Base-by-base conservation (phyloP, 2,888 invertebrate species). In the Coleophora deauratella region DNA sequence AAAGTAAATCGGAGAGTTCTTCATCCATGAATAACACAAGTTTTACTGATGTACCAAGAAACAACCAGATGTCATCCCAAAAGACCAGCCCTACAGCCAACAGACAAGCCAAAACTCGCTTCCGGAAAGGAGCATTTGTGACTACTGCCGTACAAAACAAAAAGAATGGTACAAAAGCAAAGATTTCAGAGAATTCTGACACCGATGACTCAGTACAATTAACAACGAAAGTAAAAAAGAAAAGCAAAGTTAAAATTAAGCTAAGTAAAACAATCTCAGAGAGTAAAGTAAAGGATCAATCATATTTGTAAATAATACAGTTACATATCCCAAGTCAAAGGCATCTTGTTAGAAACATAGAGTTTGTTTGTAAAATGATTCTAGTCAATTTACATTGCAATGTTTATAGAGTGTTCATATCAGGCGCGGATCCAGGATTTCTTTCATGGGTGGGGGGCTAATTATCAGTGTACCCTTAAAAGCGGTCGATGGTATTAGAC, bases 111-210 rank as follows among this genome's bases (percentile, higher is more conserved):
- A 82, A 80, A 50, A 68, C 67, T 43, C 86, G 86, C 46, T 91
- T 91, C 55, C 87, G 88, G 55, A 89, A 89, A 51, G 76, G 88
- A 44, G 89, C 88, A 13, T 75, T 88, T 46, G 88, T 91, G 0
- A 88, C 89, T 27, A 88, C 89, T 9, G 88, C 89, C 2, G 62
- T 85, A 27, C 86, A 87, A 58, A 70, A 60, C 27, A 82, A 76
- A 47, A 86, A 82, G 55, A 51, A 56, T 38, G 70, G 50, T 45
- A 57, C 54, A 38, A 76, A 69, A 56, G 44, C 49, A 38, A 56
- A 57, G 31, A 56, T 70, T 9, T 74, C 79, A 12, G 86, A 85
- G 33, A 74, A 74, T 46, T 79, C 71, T 10, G 88, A 79, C 56
- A 69, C 85, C 6, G 86, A 88, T 30, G 85, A 82, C 28, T 86